These are phyloP conservation scores for Marcusenius ussheri DNA, from an alignment of 2,113 vertebrate species.

Conservation along the genomic window DNA sequence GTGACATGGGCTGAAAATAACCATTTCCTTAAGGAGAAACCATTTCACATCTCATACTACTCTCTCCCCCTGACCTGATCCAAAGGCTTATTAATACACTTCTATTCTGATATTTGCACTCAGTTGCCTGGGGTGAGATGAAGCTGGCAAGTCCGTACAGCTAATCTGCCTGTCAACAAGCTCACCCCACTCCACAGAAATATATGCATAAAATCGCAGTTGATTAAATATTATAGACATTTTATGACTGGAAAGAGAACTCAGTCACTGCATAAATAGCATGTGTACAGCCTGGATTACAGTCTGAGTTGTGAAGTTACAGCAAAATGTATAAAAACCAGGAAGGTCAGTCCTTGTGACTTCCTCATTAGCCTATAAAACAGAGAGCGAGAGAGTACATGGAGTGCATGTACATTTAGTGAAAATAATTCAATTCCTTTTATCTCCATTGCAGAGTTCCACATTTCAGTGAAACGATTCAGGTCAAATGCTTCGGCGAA, in stretches of 20 bases:
- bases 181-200: not conserved
- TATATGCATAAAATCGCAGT: not conserved
- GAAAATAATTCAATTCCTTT: not conserved
- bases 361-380: slow-evolving; percentile 5
- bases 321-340: not conserved
- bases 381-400: not conserved
- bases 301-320: not conserved
- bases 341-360: not conserved
- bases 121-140: not conserved
- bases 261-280: not conserved
- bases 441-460: not conserved
- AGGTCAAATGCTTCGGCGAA: not conserved
- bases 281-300: not conserved
- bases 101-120: slow-evolving; percentile 20
- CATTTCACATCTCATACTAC: slow-evolving; percentile 26
- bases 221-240: not conserved
- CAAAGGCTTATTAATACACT: slow-evolving; percentile 3
- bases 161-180: not conserved
- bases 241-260: not conserved
- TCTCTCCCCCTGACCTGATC: slow-evolving; percentile 12
- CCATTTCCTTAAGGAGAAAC: slow-evolving; percentile 24
- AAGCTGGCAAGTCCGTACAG: not conserved
- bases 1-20: slow-evolving; percentile 18
- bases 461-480: not conserved
- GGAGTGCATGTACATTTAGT: not conserved